A percentile compares a stretch with the other conserved stretches of the same genome.
These are phyloP conservation scores for Drosophila tripunctata DNA, from an alignment of 2,888 invertebrate species.

Conservation along the genomic window DNA sequence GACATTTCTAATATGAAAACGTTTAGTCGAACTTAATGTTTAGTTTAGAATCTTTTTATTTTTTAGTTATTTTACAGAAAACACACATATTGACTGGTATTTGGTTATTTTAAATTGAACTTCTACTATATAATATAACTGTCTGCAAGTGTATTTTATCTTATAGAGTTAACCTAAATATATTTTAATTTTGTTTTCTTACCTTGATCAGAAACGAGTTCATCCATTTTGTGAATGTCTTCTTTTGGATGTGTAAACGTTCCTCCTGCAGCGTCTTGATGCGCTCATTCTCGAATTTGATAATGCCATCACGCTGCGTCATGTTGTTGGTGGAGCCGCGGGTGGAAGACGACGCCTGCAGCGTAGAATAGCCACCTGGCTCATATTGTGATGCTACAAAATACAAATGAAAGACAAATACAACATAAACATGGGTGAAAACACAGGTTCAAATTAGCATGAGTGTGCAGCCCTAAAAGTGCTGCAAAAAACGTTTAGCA, in stretches of 20 bases:
- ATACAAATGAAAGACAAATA: background rate
- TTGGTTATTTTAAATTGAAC: too few species aligned
- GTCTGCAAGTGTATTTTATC: too few species aligned
- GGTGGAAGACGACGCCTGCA: slow-evolving; percentile 86
- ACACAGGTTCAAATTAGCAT: slow-evolving; percentile 24
- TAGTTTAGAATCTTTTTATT: too few species aligned
- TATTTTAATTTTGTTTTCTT: too few species aligned
- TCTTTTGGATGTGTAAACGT: slow-evolving; percentile 98
- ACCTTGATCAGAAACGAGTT: slow-evolving; percentile 98
- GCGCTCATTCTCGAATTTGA: slow-evolving; percentile 98
- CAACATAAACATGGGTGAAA: slow-evolving; percentile 14
- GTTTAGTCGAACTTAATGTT: too few species aligned
- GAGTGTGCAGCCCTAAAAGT: slow-evolving; percentile 39
- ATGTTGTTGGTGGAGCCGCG: slow-evolving; percentile 88
- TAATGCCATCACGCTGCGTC: slow-evolving; percentile 95
- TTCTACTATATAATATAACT: too few species aligned
- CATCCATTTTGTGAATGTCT: slow-evolving; percentile 99
- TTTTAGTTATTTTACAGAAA: too few species aligned
- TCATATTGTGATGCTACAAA: slow-evolving; percentile 88
- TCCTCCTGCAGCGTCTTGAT: slow-evolving; percentile 99
- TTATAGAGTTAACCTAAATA: too few species aligned
- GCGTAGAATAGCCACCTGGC: slow-evolving; percentile 87
- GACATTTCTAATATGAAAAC: too few species aligned
- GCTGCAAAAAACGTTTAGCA: slow-evolving; percentile 48
- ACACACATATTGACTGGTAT: too few species aligned